Evolutionary conservation across 2,888 invertebrate genomes (phyloP).

Genomic region (Zaprionus obscuricornis): DNA sequence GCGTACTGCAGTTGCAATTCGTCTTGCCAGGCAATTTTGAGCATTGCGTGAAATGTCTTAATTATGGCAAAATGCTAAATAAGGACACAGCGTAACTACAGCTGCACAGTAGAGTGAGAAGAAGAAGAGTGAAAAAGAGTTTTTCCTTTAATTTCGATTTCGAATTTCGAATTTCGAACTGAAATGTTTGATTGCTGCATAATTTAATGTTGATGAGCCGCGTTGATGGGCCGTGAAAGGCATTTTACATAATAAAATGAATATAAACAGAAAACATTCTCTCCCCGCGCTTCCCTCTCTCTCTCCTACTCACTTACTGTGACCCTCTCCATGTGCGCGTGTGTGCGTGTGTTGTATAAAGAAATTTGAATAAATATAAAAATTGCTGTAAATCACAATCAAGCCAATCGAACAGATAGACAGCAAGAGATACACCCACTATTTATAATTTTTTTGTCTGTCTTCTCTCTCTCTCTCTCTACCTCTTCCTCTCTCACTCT

Average conservation of each 20-base stretch:
- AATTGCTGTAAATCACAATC: slow-evolving; percentile 76
- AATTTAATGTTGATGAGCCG: slow-evolving; percentile 69
- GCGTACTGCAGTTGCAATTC: slow-evolving; percentile 22
- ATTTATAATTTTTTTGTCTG: slow-evolving; percentile 55
- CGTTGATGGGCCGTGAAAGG: slow-evolving; percentile 67
- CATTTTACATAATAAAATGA: slow-evolving; percentile 75
- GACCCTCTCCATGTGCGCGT: not conserved
- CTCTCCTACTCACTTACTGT: no score
- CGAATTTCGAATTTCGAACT: slow-evolving; percentile 31
- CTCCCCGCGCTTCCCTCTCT: no score
- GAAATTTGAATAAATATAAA: slow-evolving; percentile 72
- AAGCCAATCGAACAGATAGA: slow-evolving; percentile 70
- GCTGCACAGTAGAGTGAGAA: slow-evolving; percentile 10
- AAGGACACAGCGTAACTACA: no score
- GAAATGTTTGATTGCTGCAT: slow-evolving; percentile 68
- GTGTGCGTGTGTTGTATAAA: slow-evolving; percentile 25
- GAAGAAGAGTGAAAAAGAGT: not conserved
- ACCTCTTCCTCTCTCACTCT: no score
- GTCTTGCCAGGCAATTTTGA: slow-evolving; percentile 35
- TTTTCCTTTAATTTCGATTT: slow-evolving; percentile 13
- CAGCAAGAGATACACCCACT: slow-evolving; percentile 78
- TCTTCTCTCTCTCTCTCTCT: not conserved
- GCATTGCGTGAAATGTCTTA: slow-evolving; percentile 47
- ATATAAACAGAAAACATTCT: no score
- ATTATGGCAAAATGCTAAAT: no score